These are phyloP conservation scores for Arion vulgaris DNA, from an alignment of 1,140 invertebrate species.

Conservation along the genomic window DNA sequence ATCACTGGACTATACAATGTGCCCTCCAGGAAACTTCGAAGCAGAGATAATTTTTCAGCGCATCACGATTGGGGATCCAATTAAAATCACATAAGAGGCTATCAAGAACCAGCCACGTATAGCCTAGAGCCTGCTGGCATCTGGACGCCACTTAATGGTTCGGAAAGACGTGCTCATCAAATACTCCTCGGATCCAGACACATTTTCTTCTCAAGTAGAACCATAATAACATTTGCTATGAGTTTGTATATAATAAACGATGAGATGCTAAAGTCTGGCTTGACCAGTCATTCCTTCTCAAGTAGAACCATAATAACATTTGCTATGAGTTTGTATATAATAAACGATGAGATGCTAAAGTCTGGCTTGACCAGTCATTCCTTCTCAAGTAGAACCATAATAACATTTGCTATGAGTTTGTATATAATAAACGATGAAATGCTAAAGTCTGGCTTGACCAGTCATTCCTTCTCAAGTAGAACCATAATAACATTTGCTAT, in stretches of 20 bases:
- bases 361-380: neutral
- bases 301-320: neutral
- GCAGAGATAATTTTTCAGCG: too few relatives aligned
- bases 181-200: neutral
- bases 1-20: too few relatives aligned
- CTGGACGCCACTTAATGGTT: neutral
- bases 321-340: neutral
- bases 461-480: neutral
- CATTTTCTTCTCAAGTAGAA: neutral
- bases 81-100: constrained; percentile 4
- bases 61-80: neutral
- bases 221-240: neutral
- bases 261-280: neutral
- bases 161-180: neutral
- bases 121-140: neutral
- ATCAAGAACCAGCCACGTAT: neutral
- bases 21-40: too few relatives aligned
- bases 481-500: neutral
- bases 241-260: neutral
- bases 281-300: neutral
- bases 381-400: neutral
- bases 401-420: neutral
- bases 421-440: neutral
- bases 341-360: neutral
- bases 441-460: neutral